Evolutionary conservation across 2,797 vertebrate species (phyloP).

Genomic region (Cossypha dichroa): DNA sequence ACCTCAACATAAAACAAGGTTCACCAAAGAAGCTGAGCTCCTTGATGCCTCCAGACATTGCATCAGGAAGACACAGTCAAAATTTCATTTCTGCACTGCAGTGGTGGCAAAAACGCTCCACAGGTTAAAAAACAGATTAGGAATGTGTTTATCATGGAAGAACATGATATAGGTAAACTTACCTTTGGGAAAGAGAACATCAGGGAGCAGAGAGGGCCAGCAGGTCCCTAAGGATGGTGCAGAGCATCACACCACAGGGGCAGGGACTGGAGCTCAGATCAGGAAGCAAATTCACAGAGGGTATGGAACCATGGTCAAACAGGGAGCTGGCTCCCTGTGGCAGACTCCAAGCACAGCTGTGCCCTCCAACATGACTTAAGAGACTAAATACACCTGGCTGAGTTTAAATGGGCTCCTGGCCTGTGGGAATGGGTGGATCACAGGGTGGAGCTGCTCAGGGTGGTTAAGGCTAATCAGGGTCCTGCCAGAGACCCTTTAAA

Average conservation of each 20-base stretch:
- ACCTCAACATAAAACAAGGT: background rate
- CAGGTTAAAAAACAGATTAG: fast-evolving
- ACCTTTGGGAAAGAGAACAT: background rate
- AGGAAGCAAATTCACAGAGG: fast-evolving
- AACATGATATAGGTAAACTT: fast-evolving
- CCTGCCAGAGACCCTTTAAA: background rate
- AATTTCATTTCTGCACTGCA: background rate
- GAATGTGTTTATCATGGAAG: fast-evolving
- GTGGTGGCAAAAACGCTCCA: fast-evolving
- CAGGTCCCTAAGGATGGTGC: fast-evolving
- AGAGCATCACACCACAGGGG: background rate
- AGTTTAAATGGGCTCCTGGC: background rate
- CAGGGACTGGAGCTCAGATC: fast-evolving
- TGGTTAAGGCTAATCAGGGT: background rate
- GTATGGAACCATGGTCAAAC: fast-evolving
- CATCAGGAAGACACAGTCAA: fast-evolving
- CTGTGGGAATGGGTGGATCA: background rate
- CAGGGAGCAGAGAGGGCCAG: background rate
- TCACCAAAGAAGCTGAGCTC: background rate
- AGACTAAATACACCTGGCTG: fast-evolving
- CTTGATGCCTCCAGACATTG: background rate
- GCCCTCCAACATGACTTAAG: fast-evolving
- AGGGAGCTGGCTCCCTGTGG: fast-evolving
- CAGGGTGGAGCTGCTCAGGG: background rate
- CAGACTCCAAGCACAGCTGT: fast-evolving